Conservation (phyloP, 2,888 invertebrate species). For the Lycaena phlaeas region DNA sequence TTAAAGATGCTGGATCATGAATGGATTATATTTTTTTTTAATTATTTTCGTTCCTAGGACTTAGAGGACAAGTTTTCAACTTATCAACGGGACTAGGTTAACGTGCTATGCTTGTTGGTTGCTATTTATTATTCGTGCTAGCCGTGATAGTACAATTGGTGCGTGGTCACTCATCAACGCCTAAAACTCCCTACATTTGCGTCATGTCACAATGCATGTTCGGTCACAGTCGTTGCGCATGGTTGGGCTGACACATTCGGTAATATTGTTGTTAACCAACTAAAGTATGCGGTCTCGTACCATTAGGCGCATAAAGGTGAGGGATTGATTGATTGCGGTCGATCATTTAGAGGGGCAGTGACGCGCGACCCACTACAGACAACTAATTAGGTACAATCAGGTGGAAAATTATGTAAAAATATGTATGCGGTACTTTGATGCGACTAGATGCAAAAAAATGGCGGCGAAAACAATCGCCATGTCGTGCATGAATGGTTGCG, state of each 20-base stretch:
- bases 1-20: too few species aligned
- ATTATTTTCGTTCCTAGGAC: too few species aligned
- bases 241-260: constrained; percentile 14
- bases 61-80: too few species aligned
- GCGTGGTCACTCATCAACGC: too few species aligned
- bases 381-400: constrained; percentile 19
- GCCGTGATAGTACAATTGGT: too few species aligned
- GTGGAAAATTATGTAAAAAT: constrained; percentile 10
- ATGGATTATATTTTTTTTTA: too few species aligned
- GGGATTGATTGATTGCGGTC: constrained; percentile 45
- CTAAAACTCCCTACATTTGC: too few species aligned
- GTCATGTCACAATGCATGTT: background rate
- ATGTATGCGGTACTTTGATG: constrained; percentile 4
- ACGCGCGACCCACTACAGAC: constrained; percentile 19
- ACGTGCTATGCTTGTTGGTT: too few species aligned
- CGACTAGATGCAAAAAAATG: background rate
- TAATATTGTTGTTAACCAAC: constrained; percentile 47
- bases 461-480: background rate
- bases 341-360: constrained; percentile 35
- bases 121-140: too few species aligned
- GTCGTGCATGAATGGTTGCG: too few species aligned
- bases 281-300: constrained; percentile 41
- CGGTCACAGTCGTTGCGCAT: background rate
- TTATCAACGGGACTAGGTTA: too few species aligned
- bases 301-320: constrained; percentile 47